A percentile compares a stretch with the other conserved stretches of the same genome.
Evolutionary conservation across 2,797 vertebrate species (phyloP).

Genomic region (Sparidentex hasta): DNA sequence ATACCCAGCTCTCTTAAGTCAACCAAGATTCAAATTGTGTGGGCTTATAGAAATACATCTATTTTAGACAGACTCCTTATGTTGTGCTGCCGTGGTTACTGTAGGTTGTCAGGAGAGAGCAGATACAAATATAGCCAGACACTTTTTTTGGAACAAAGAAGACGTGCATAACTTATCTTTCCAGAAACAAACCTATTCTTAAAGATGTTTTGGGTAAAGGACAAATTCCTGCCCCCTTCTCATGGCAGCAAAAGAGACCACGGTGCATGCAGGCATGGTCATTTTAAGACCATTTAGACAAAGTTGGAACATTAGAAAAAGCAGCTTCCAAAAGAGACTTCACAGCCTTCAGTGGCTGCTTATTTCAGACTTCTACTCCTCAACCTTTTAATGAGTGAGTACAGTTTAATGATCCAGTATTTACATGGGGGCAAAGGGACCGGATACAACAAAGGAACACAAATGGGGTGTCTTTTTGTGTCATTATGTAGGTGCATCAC

Average conservation of each 20-base stretch:
- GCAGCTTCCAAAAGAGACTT: not conserved
- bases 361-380: not conserved
- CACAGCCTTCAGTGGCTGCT: not conserved
- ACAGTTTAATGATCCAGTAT: not conserved
- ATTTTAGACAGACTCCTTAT: constrained; percentile 27
- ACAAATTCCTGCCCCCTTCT: not conserved
- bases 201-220: not conserved
- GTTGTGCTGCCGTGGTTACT: constrained; percentile 9
- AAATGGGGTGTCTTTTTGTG: not conserved
- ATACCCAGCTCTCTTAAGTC: constrained; percentile 15
- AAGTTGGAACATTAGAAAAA: not conserved
- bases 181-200: not conserved
- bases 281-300: not conserved
- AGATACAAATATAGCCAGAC: constrained; percentile 17
- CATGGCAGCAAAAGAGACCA: not conserved
- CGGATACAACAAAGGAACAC: no score
- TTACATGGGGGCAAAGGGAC: no score
- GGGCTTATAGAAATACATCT: constrained; percentile 28
- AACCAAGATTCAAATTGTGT: constrained; percentile 33
- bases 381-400: not conserved
- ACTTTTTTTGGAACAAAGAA: not conserved
- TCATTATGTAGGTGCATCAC: not conserved
- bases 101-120: constrained; percentile 5
- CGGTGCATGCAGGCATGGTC: not conserved
- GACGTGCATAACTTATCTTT: not conserved